These are phyloP conservation scores for Dascyllus trimaculatus DNA, from an alignment of 2,113 vertebrate species.

Conservation along the genomic window DNA sequence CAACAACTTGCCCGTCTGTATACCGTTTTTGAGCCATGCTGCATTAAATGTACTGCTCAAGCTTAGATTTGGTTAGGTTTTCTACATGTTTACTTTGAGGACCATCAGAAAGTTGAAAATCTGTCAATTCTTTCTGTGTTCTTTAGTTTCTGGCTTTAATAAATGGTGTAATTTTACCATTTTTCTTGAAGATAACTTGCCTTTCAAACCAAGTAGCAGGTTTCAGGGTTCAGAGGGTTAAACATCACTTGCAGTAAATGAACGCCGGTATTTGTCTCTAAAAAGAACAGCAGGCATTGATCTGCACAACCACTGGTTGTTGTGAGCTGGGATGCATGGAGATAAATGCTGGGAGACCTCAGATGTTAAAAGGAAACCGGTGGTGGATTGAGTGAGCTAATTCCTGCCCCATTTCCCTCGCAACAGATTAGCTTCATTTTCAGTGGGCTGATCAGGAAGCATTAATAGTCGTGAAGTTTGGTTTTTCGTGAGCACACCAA, in stretches of 20 bases:
- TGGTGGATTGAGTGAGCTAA: slow-evolving; percentile 44
- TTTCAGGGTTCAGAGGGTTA: no score
- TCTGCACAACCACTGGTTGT: slow-evolving; percentile 39
- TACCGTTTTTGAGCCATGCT: no score
- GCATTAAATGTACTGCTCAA: no score
- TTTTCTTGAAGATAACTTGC: no score
- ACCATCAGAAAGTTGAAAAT: no score
- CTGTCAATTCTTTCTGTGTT: no score
- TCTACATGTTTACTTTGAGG: no score
- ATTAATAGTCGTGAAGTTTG: slow-evolving; percentile 75
- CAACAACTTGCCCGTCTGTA: no score
- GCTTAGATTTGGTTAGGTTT: no score
- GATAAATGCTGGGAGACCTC: slow-evolving; percentile 39
- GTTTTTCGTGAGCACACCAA: slow-evolving; percentile 46
- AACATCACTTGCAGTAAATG: slow-evolving; percentile 63
- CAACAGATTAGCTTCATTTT: slow-evolving; percentile 73
- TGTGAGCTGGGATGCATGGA: slow-evolving; percentile 45
- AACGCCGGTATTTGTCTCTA: slow-evolving; percentile 30
- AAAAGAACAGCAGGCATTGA: slow-evolving; percentile 49
- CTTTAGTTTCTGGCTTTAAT: no score
- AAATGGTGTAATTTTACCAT: no score
- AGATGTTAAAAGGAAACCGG: slow-evolving; percentile 54
- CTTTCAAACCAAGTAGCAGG: no score
- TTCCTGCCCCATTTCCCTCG: slow-evolving; percentile 68
- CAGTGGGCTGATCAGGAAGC: slow-evolving; percentile 74